Base-by-base conservation (phyloP, 2,888 invertebrate species). In the Drosophila kokeensis region DNA sequence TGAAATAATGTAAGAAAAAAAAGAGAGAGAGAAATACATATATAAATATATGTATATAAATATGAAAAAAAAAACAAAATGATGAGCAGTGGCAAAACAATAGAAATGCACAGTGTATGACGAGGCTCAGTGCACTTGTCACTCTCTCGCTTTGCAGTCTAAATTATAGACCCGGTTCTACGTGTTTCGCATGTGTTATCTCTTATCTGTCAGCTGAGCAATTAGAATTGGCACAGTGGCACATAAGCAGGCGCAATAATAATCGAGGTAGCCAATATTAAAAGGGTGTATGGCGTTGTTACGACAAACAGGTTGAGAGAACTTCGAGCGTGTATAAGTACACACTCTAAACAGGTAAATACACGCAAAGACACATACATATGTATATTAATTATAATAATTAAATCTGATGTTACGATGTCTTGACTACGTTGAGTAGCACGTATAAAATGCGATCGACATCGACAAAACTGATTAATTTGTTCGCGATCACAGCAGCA, bases 401-500 rank as follows among this genome's bases (percentile, higher is more conserved):
- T 55, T 68, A 50, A 32, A 2, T 32, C 1, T 4, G 32, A 4
- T 11, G 32, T 30, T 0, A 27, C 27, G 5, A 27, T 5, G 27
- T 27, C 4, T 10, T 10, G 52, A 10, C 11, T 18, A 29, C n/a
- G 32, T 38, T 59, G 45, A n/a, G 34, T 18, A 7, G 11, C 40
- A n/a, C 52, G 38, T 87, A 84, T 84, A 84, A 82, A 87, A 60
- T 45, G 53, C 18, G 59, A 13, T 27, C 15, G 36, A 27, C 29
- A 18, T 21, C 32, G n/a, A 53, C 27, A 4, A 8, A 50, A 57
- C 30, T 38, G 70, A 57, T 70, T 77, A 82, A 71, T 64, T 48
- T 36, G 50, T 11, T 57, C 21, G 59, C 48, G 48, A 55, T 48
- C 57, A 15, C 68, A 75, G 69, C 45, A 91, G 66, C 45, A 91